A percentile compares a stretch with the other conserved stretches of the same genome.
Conservation (phyloP, 2,113 vertebrate genomes). For the Stictonetta naevosa region DNA sequence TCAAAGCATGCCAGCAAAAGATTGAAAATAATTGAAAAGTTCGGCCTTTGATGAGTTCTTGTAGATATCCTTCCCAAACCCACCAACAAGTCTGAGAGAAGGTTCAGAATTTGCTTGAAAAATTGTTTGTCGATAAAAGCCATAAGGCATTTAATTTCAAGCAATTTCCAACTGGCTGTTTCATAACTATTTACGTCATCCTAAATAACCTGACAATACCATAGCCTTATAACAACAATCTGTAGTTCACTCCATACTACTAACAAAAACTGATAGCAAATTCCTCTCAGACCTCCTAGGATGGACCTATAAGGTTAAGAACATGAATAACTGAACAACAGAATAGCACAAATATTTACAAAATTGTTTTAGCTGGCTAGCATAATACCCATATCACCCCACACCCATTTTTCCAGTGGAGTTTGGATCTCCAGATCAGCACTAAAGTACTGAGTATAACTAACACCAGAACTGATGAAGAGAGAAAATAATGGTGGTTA, state of each 20-base stretch:
- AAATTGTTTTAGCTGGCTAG: neutral
- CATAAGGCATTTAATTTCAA: neutral
- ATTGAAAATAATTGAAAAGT: neutral
- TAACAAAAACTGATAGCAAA: neutral
- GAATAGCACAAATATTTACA: neutral
- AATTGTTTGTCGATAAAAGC: neutral
- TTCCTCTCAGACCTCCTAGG: neutral
- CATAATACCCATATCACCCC: neutral
- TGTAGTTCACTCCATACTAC: neutral
- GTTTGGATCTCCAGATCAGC: neutral
- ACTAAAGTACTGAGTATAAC: neutral
- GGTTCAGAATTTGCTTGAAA: neutral
- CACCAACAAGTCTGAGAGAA: neutral
- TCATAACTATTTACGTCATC: neutral
- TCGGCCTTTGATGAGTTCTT: neutral
- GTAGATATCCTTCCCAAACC: neutral
- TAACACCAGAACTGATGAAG: neutral
- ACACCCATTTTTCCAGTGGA: neutral
- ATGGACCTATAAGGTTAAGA: neutral
- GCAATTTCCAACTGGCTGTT: neutral
- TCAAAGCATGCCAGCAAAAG: neutral
- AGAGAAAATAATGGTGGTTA: slow-evolving; percentile 9
- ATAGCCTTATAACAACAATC: neutral
- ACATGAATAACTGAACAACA: neutral
- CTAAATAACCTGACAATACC: neutral